Base-by-base conservation (phyloP, 1,140 invertebrate genomes). In the Antheraea mylitta region DNA sequence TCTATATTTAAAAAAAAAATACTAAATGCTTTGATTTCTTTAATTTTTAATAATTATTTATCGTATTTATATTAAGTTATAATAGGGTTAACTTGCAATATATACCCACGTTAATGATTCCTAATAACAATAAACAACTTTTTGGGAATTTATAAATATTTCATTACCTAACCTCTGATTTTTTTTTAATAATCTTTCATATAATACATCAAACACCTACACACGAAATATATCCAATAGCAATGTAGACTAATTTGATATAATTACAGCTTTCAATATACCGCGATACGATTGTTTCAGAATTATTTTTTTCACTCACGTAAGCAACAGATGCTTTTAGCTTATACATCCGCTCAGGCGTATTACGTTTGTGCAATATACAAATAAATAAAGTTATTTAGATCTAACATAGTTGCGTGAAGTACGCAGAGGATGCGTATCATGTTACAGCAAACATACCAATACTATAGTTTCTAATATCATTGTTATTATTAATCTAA, bases 341-440 rank as follows among this genome's bases (percentile, higher is more conserved):
- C 45, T 53, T 53, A 53, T 53, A 53, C 45, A 53, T 53, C 45
- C 45, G 45, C 45, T 53, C 45, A 53, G 45, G 13, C 16, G 45
- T 5, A 53, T 53, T 53, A 53, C 45, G 45, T 53, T 42, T 42
- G 38, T 53, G 45, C 45, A 53, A 53, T 53, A 53, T 53, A 6
- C 4, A 53, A 53, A 53, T 53, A 53, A 53, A 53, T 53, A 53
- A 53, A 53, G 45, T 53, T 53, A 53, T 53, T 53, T 53, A 53
- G 7, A 53, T 53, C 16, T 53, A 53, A 53, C 45, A 53, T 53
- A 53, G 45, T 53, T 53, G 45, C 11, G 11, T 53, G 16, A 53
- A 13, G 45, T 53, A 42, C 38, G 7, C 38, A 42, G 11, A 10
- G 45, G 4, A 53, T 53, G 5, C 45, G 45, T 53, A 53, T 53